phyloP scores from a whole-genome alignment of 2,888 invertebrate genomes.

The Meliscaeva auricollis region DNA sequence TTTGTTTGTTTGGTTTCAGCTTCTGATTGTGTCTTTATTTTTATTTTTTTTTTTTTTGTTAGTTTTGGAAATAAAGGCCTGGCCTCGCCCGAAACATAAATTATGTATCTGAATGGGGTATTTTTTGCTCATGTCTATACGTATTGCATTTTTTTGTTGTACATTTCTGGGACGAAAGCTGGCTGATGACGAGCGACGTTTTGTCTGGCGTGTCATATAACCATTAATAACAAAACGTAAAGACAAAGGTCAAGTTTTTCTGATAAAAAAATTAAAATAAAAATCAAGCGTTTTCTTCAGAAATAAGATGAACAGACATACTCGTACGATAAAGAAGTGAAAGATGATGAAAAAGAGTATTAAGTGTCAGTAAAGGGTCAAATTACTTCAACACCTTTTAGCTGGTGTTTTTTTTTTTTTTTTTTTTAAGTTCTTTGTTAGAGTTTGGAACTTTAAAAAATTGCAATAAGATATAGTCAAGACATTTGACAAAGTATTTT shows the following conservation, averaged over 20 bases:
- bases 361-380: conserved; percentile 10
- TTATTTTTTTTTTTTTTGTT: neutral
- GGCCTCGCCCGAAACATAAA: conserved; percentile 63
- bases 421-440: neutral
- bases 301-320: neutral
- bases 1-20: too few relatives aligned
- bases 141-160: conserved; percentile 35
- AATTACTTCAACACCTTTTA: neutral
- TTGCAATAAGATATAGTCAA: neutral
- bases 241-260: conserved; percentile 59
- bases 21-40: conserved; percentile 61
- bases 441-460: neutral
- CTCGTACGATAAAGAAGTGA: neutral
- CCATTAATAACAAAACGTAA: conserved; percentile 29
- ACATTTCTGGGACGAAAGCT: conserved; percentile 24
- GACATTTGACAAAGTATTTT: neutral
- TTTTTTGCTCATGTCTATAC: conserved; percentile 43
- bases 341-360: neutral
- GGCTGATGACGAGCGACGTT: conserved; percentile 50
- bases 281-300: neutral
- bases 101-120: conserved; percentile 39
- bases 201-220: conserved; percentile 68
- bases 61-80: conserved; percentile 8
- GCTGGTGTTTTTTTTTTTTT: neutral
- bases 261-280: conserved; percentile 24